Evolutionary conservation across 2,113 vertebrate genomes (phyloP).

Genomic region (Syngnathus typhle): DNA sequence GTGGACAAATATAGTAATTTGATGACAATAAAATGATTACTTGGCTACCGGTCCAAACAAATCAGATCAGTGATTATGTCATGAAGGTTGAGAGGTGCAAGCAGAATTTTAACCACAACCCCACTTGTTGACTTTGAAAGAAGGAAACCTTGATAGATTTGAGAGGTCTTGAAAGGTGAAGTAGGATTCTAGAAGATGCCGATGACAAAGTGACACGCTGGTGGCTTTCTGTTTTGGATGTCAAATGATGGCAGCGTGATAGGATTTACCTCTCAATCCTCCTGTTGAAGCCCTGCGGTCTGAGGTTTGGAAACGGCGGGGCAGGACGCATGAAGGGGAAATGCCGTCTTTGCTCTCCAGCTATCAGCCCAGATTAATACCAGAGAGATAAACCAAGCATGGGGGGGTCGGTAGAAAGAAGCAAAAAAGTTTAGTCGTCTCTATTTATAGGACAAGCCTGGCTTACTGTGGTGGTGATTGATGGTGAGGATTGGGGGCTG

Average conservation of each 20-base stretch:
- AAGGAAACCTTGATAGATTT: neutral
- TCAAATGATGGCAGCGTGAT: slow-evolving; percentile 69
- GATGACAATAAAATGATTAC: too few species aligned
- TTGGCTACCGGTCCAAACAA: neutral
- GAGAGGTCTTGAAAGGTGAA: neutral
- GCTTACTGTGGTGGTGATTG: slow-evolving; percentile 12
- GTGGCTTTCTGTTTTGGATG: slow-evolving; percentile 64
- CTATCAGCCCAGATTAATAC: slow-evolving; percentile 35
- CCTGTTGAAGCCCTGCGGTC: slow-evolving; percentile 64
- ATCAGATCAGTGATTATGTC: neutral
- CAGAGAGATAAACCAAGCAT: slow-evolving; percentile 12
- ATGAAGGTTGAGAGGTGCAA: neutral
- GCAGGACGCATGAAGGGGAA: slow-evolving; percentile 49
- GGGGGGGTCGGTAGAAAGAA: neutral
- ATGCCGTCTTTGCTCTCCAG: slow-evolving; percentile 22
- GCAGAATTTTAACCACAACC: neutral
- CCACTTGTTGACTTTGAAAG: neutral
- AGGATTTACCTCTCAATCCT: slow-evolving; percentile 70
- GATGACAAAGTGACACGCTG: slow-evolving; percentile 10
- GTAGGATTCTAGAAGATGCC: neutral
- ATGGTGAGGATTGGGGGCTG: slow-evolving; percentile 20
- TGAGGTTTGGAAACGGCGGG: slow-evolving; percentile 59
- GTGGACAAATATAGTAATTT: too few species aligned
- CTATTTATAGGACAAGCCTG: slow-evolving; percentile 17
- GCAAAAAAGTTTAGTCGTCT: slow-evolving; percentile 3